Evolutionary conservation across 1,140 invertebrate genomes (phyloP).

Genomic region (Leptoteleia sp.): DNA sequence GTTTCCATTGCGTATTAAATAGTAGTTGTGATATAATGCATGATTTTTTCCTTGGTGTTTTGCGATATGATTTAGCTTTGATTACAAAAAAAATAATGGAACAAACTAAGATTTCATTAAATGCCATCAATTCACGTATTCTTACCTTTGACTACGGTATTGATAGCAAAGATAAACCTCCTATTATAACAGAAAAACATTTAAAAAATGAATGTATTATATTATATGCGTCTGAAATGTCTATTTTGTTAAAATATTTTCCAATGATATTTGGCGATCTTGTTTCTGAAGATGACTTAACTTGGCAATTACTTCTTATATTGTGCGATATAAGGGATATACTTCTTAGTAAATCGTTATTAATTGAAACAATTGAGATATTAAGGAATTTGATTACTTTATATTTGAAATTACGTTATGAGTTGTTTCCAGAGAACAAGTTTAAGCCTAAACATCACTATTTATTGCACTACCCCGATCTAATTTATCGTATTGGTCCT

Average conservation of each 20-base stretch:
- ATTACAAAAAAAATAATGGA: neutral
- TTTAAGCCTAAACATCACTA: constrained; percentile 39
- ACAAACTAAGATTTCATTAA: constrained; percentile 6
- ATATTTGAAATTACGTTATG: constrained; percentile 13
- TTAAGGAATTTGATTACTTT: constrained; percentile 36
- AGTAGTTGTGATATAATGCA: constrained; percentile 15
- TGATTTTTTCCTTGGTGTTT: constrained; percentile 13
- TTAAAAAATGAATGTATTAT: neutral
- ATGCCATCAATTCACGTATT: constrained; percentile 38
- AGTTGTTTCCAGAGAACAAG: constrained; percentile 13
- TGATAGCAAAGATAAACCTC: constrained; percentile 25
- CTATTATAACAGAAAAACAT: constrained; percentile 3
- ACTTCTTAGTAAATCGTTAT: constrained; percentile 36
- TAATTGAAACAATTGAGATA: constrained; percentile 33
- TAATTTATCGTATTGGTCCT: constrained; percentile 4
- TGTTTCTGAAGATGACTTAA: constrained; percentile 33
- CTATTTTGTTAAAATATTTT: constrained; percentile 46
- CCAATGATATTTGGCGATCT: constrained; percentile 66
- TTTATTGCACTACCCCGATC: constrained; percentile 17
- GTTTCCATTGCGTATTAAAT: constrained; percentile 16
- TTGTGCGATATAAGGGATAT: constrained; percentile 62
- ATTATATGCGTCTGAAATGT: constrained; percentile 15
- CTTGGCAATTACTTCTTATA: constrained; percentile 55
- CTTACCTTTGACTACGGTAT: constrained; percentile 16
- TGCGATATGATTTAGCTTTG: constrained; percentile 19